Conservation (phyloP, 2,888 invertebrate genomes). For the Ceriagrion tenellum region DNA sequence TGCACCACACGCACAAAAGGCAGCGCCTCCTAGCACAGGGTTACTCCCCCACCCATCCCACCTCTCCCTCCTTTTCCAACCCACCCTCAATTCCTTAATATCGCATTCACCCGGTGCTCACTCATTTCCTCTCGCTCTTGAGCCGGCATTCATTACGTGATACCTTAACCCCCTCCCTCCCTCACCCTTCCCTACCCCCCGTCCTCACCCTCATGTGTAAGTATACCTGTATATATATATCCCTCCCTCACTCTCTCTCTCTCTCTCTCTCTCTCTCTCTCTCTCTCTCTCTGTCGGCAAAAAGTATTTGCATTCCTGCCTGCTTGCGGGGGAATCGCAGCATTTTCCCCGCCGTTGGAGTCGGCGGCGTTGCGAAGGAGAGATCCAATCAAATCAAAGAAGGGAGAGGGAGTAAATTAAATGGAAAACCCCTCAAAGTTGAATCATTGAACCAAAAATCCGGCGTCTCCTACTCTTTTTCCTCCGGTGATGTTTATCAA, state of each 20-base stretch:
- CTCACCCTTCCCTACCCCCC: not conserved
- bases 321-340: not conserved
- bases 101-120: not conserved
- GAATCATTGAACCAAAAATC: not conserved
- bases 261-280: not conserved
- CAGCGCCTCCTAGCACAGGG: not conserved
- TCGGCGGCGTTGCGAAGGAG: not conserved
- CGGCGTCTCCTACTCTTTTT: not conserved
- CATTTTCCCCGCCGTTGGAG: not conserved
- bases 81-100: not conserved
- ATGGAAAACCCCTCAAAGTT: not conserved
- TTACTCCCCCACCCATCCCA: not conserved
- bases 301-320: not conserved
- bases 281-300: not conserved
- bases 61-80: not conserved
- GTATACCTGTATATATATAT: too few relatives aligned
- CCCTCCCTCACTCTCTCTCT: not conserved
- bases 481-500: too few relatives aligned
- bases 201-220: too few relatives aligned
- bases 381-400: not conserved
- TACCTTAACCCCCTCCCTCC: not conserved
- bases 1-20: too few relatives aligned
- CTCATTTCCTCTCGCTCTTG: conserved; percentile 14
- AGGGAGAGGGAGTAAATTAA: not conserved
- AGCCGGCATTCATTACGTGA: not conserved